Percentiles rank a stretch among this genome's conserved stretches.
Evolutionary conservation across 2,797 vertebrate species (phyloP).

Genomic region (Sebastes cheni): DNA sequence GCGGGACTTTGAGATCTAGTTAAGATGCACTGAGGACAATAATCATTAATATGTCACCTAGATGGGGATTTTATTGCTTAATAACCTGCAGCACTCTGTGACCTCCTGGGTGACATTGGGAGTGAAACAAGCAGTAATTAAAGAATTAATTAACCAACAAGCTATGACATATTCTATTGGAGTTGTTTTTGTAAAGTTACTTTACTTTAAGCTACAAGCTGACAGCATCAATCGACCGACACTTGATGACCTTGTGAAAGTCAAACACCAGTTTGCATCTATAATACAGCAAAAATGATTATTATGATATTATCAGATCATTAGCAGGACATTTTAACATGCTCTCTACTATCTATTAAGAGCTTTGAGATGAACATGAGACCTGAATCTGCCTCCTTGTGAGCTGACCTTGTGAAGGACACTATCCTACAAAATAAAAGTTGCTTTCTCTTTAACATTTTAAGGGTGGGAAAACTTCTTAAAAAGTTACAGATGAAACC

Average conservation of each 20-base stretch:
- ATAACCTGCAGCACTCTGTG: conserved; percentile 16
- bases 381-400: not conserved
- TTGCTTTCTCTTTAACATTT: not conserved
- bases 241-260: conserved; percentile 46
- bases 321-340: not conserved
- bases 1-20: conserved; percentile 72
- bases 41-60: conserved; percentile 68
- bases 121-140: not conserved
- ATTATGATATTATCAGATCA: not conserved
- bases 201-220: not conserved
- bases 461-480: not conserved
- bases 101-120: conserved; percentile 27
- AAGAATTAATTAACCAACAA: not conserved
- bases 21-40: conserved; percentile 37
- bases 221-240: not conserved
- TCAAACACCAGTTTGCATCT: not conserved
- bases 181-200: not conserved
- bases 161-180: not conserved
- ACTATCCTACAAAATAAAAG: not conserved
- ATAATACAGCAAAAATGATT: not conserved
- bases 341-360: not conserved
- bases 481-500: not conserved
- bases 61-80: conserved; percentile 52
- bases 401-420: conserved; percentile 70
- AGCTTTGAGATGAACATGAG: not conserved